Evolutionary conservation across 2,113 vertebrate genomes (phyloP).

Genomic region (Chlorodrepanis virens): DNA sequence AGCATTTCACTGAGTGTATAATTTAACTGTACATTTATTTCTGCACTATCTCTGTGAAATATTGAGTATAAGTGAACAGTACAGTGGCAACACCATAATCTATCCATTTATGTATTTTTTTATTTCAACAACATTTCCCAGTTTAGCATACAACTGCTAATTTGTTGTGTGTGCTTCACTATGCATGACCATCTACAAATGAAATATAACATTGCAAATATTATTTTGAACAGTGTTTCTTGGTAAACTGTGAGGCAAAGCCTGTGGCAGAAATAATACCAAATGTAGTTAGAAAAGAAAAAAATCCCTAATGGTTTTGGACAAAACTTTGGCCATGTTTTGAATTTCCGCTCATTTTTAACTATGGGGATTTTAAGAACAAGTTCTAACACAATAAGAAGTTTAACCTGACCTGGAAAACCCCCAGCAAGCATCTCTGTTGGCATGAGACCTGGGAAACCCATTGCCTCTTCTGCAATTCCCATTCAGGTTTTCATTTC

Average conservation of each 20-base stretch:
- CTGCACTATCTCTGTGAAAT: not conserved
- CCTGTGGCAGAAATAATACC: not conserved
- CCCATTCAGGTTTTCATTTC: not conserved
- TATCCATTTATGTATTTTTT: not conserved
- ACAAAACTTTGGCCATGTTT: not conserved
- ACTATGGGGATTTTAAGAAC: not conserved
- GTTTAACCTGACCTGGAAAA: not conserved
- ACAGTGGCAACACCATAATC: not conserved
- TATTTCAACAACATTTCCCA: not conserved
- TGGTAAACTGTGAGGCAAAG: not conserved
- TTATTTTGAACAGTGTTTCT: not conserved
- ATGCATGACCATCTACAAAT: not conserved
- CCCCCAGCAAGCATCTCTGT: not conserved
- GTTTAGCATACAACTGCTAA: not conserved
- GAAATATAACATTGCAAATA: not conserved
- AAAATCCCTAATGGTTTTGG: not conserved
- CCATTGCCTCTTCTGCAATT: not conserved
- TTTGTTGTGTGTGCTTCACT: not conserved
- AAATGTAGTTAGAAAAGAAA: not conserved
- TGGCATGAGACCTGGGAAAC: not conserved
- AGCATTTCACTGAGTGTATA: not conserved
- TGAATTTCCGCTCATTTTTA: not conserved
- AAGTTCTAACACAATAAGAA: not conserved
- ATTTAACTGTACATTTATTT: not conserved
- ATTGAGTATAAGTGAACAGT: not conserved